Conservation (phyloP, 2,797 vertebrate genomes). For the Limnodromus scolopaceus region DNA sequence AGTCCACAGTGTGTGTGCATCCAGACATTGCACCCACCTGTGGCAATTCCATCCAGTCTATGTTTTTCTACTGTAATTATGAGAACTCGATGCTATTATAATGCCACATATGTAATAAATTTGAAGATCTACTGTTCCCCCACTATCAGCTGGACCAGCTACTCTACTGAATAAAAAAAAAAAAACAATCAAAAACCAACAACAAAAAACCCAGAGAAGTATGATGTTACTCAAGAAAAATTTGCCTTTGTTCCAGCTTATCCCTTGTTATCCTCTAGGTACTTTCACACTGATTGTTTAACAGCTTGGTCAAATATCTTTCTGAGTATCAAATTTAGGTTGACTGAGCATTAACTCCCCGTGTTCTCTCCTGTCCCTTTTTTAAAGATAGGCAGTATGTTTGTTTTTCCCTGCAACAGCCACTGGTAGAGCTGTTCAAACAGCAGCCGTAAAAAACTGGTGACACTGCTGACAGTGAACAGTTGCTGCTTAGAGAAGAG, state of each 20-base stretch:
- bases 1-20: background rate
- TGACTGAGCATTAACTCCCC: constrained; percentile 59
- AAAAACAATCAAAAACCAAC: too few species aligned
- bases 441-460: constrained; percentile 51
- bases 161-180: background rate
- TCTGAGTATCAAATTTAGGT: constrained; percentile 62
- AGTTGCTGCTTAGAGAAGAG: constrained; percentile 14
- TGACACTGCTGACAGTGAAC: constrained; percentile 18
- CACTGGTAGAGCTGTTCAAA: constrained; percentile 60
- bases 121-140: background rate
- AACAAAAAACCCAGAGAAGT: too few species aligned
- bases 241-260: background rate
- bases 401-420: constrained; percentile 65
- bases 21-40: background rate
- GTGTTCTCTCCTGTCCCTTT: constrained; percentile 34
- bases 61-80: background rate
- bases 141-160: background rate
- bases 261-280: background rate
- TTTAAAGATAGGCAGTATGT: constrained; percentile 55
- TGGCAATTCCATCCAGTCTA: background rate
- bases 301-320: constrained; percentile 51
- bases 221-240: background rate
- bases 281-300: background rate
- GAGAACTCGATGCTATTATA: background rate
- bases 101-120: background rate